Evolutionary conservation across 2,888 invertebrate species (phyloP).

Genomic region (Scaptodrosophila latifasciaeformis): DNA sequence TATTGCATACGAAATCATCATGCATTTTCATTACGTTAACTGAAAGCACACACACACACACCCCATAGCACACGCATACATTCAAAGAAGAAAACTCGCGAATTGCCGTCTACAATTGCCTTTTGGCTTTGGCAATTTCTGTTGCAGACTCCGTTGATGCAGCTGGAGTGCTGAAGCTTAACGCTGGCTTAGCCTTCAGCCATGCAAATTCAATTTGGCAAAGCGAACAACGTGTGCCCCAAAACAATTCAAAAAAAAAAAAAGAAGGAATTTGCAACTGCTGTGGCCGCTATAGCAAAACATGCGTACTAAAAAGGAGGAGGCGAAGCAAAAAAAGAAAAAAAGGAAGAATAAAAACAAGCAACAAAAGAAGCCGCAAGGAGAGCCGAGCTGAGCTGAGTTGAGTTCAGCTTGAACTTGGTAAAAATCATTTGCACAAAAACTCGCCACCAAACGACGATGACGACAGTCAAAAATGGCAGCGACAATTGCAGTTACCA

Average conservation of each 20-base stretch:
- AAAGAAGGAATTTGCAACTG: too few species aligned
- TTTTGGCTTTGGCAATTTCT: slow-evolving; percentile 1
- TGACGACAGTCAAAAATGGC: neutral
- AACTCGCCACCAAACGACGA: neutral
- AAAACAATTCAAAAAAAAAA: too few species aligned
- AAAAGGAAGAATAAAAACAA: neutral
- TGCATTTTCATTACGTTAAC: slow-evolving; percentile 53
- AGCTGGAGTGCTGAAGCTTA: slow-evolving; percentile 25
- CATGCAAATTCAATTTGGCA: slow-evolving; percentile 63
- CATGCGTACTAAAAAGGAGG: neutral
- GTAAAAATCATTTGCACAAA: neutral
- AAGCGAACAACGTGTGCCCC: slow-evolving; percentile 23
- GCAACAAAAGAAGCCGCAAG: neutral
- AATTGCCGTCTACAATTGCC: slow-evolving; percentile 43
- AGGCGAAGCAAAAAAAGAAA: neutral
- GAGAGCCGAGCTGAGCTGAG: neutral
- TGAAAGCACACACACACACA: slow-evolving; percentile 6
- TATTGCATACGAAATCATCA: slow-evolving; percentile 5
- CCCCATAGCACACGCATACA: slow-evolving; percentile 18
- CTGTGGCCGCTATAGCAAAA: neutral
- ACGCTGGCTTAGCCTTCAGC: slow-evolving; percentile 50
- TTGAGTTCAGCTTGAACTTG: too few species aligned
- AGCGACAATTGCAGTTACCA: slow-evolving; percentile 1
- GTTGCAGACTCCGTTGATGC: slow-evolving; percentile 5
- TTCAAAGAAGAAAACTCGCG: slow-evolving; percentile 4